Evolutionary conservation across 2,797 vertebrate species (phyloP), one percentile per base, ranked within the genome.

Genomic region (Rhinogobio ventralis): DNA sequence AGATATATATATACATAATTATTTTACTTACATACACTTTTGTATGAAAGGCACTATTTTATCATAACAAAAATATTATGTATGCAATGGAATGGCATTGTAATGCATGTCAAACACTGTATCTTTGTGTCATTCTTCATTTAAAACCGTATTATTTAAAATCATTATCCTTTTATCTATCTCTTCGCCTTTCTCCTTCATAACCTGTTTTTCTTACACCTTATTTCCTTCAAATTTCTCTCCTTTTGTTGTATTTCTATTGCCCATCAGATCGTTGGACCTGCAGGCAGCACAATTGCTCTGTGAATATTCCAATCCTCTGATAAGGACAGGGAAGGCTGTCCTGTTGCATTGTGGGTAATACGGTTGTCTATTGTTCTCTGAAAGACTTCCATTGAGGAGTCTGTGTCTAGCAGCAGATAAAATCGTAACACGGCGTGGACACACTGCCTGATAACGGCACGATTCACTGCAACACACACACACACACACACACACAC

Each of bases 311-410:
- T 94, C 91, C 92, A 91, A 90, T 87, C 86, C 87, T 51, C 75
- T 46, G 93, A 95, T 95, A 94, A 94, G 89, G 87, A 78, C 46
- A 88, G 89, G 53, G 75, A 82, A 86, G 89, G 92, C 93, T 94
- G 92, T 93, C 91, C 93, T 85, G 81, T 89, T 94, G 92, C 88
- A 93, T 92, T 93, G 93, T 92, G 92, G 94, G 93, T 93, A 94
- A 94, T 93, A 92, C 90, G 88, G 90, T 91, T 90, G 91, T 87
- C 91, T 89, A 93, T 95, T 95, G 94, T 95, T 91, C 90, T 89
- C 91, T 94, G 94, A 94, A 93, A 94, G 91, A 88, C 86, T 90
- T 93, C 92, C 89, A 90, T 93, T 92, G 91, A 95, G 92, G 89
- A 91, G 89, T 90, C 88, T 90, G 91, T 91, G 90, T 94, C 78